phyloP scores from a whole-genome alignment of 2,797 vertebrate species.

The Xenentodon cancila region DNA sequence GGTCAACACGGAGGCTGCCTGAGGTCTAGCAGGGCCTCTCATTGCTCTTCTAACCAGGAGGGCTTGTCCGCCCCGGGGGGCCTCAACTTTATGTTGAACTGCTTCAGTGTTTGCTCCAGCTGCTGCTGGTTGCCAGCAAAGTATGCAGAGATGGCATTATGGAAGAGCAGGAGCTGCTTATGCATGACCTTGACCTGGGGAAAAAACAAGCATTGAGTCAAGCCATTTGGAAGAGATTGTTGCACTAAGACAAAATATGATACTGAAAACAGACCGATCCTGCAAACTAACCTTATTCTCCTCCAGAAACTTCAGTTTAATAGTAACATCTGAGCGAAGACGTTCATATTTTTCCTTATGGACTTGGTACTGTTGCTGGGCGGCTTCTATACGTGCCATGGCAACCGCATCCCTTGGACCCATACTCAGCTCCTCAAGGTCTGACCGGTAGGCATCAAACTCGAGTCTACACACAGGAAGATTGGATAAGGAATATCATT shows the following conservation, averaged over 20 bases:
- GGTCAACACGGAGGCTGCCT: constrained; percentile 37
- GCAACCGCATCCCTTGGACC: constrained; percentile 89
- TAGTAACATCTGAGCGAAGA: constrained; percentile 91
- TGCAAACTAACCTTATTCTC: constrained; percentile 90
- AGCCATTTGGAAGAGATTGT: not conserved
- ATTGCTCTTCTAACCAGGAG: constrained; percentile 98
- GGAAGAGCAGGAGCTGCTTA: constrained; percentile 97
- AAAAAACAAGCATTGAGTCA: not conserved
- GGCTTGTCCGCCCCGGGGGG: constrained; percentile 92
- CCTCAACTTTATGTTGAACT: constrained; percentile 95
- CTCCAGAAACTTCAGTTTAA: constrained; percentile 97
- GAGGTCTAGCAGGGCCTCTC: constrained; percentile 57
- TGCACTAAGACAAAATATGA: not conserved
- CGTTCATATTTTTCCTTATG: constrained; percentile 96
- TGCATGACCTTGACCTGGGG: constrained; percentile 98
- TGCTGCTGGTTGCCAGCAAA: constrained; percentile 98
- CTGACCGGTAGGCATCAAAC: constrained; percentile 94
- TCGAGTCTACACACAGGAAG: constrained; percentile 84
- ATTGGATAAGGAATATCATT: not conserved
- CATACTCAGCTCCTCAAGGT: constrained; percentile 94
- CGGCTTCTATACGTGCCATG: constrained; percentile 88
- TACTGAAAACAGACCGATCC: not conserved
- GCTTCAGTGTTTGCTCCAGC: constrained; percentile 94
- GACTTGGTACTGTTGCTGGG: constrained; percentile 92
- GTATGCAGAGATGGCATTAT: constrained; percentile 97